Evolutionary conservation across 2,888 invertebrate species (phyloP), one percentile per base, ranked within the genome.

Genomic region (Allygus modestus): DNA sequence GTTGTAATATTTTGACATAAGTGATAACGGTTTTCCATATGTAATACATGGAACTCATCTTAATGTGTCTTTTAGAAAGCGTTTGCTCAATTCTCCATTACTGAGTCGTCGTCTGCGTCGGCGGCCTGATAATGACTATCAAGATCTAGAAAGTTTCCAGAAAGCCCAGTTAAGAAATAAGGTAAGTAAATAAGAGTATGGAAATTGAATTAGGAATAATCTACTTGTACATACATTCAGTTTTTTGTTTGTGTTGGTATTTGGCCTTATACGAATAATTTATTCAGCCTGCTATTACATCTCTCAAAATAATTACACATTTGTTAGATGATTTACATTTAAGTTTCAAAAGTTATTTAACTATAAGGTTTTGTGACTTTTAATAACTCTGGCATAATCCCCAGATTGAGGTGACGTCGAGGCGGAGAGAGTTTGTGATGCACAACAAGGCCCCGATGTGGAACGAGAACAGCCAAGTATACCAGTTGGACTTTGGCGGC

Each of bases 391-490:
- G 26, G 1, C 5, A 2, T 65, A 15, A 65, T 31, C 2, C 87
- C 17, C 83, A 87, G 87, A 88, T 88, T 73, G 87, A 88, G 84
- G 87, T 88, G 58, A 86, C 87, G 28, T 86, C 86, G n/a, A 87
- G 87, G 58, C 86, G 87, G 37, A 87, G 87, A 85, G 97, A 98
- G 91, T 96, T 98, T 89, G 94, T 97, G 73, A 97, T 99, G 97
- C 98, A 98, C 91, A 99, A 99, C 91, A 99, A 99, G 91, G 94
- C 94, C 84, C 98, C 98, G 17, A 95, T 98, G 94, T 99, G 99
- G 99, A 99, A 99, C 91, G 99, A 99, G 91, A 97, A 97, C 91
- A 98, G 97, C 90, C 99, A 99, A 91, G 99, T 99, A 17, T 99
- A 99, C 91, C 99, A 99, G 90, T 92, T 99, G 69, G 99, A 99